Percentiles rank a stretch among this genome's conserved stretches.
phyloP scores from a whole-genome alignment of 2,113 vertebrate genomes.

The Anolis carolinensis region DNA sequence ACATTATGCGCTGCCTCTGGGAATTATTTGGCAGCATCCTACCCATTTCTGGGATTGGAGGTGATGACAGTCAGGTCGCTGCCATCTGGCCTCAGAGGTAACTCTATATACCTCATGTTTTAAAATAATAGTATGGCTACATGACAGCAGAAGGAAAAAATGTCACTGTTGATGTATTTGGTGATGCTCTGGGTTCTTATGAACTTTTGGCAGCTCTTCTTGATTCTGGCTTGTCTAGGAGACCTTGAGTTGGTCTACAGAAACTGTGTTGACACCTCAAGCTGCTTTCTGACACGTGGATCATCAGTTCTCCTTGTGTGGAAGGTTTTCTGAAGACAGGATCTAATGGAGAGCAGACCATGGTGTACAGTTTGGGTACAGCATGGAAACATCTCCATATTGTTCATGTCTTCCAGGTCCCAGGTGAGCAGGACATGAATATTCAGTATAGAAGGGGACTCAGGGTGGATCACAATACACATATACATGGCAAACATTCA shows the following conservation, averaged over 20 bases:
- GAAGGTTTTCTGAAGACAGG: background rate
- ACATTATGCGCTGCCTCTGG: background rate
- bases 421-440: background rate
- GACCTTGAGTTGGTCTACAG: too few relatives aligned
- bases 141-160: too few relatives aligned
- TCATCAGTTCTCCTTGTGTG: background rate
- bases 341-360: background rate
- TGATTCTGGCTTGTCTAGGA: too few relatives aligned
- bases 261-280: background rate
- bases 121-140: background rate
- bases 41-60: conserved; percentile 1
- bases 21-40: background rate
- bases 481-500: too few relatives aligned
- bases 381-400: too few relatives aligned
- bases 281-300: background rate
- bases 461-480: too few relatives aligned
- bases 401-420: background rate
- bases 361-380: too few relatives aligned
- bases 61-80: background rate
- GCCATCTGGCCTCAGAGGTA: background rate
- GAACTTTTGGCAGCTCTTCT: too few relatives aligned
- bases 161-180: background rate
- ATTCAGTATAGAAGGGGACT: too few relatives aligned
- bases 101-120: background rate
- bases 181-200: too few relatives aligned